Conservation (phyloP, 2,113 vertebrate genomes). For the Siphamia tubifer region DNA sequence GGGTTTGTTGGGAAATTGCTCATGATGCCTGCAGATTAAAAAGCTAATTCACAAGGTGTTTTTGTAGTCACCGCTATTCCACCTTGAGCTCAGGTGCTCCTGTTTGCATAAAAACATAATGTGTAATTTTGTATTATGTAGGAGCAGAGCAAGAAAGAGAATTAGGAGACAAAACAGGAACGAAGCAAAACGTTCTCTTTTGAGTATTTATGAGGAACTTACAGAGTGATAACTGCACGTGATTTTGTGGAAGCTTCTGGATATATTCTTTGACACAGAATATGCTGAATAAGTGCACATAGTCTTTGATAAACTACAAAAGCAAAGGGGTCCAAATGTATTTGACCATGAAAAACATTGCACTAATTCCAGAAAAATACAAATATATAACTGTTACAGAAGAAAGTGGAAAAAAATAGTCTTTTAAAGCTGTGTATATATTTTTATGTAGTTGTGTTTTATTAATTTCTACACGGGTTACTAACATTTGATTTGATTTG, state of each 20-base stretch:
- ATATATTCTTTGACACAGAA: background rate
- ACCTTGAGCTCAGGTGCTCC: too few relatives aligned
- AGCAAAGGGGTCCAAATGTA: background rate
- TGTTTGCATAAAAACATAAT: too few relatives aligned
- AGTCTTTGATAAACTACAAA: slow-evolving; percentile 14
- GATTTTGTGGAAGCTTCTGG: slow-evolving; percentile 5
- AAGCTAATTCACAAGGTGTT: background rate
- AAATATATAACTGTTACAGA: too few relatives aligned
- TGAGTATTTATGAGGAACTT: background rate
- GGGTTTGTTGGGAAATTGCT: background rate
- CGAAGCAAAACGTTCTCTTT: background rate
- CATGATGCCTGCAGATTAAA: background rate
- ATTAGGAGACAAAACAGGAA: too few relatives aligned
- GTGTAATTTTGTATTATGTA: too few relatives aligned
- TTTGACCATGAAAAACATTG: background rate
- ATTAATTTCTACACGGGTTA: too few relatives aligned
- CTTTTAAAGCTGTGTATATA: too few relatives aligned
- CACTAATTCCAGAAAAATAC: background rate
- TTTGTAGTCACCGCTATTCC: background rate
- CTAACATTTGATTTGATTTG: too few relatives aligned
- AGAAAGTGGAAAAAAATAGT: too few relatives aligned
- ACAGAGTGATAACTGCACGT: background rate
- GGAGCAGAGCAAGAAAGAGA: too few relatives aligned
- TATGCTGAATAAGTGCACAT: background rate
- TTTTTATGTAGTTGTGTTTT: too few relatives aligned